Evolutionary conservation across 2,113 vertebrate species (phyloP).

Genomic region (Pachyramphus minor): DNA sequence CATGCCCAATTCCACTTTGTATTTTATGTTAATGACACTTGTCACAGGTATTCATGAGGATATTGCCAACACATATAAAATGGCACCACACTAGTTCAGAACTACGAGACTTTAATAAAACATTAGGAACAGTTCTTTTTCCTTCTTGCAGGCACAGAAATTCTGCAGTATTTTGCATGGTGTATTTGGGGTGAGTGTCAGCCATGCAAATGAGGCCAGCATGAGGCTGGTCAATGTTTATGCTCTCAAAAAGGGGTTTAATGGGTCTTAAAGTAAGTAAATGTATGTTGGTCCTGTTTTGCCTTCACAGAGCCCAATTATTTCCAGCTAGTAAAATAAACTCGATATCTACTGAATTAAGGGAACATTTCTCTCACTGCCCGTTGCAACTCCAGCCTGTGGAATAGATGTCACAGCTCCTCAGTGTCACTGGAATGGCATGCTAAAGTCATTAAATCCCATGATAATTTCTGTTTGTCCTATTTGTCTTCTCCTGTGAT

Average conservation of each 20-base stretch:
- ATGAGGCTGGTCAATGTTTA: not conserved
- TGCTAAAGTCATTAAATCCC: not conserved
- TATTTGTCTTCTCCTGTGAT: not conserved
- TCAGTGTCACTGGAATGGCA: not conserved
- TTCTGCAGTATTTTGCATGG: slow-evolving; percentile 24
- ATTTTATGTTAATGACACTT: slow-evolving; percentile 28
- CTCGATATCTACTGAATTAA: not conserved
- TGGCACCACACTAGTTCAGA: slow-evolving; percentile 10
- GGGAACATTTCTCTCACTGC: not conserved
- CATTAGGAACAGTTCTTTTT: slow-evolving; percentile 15
- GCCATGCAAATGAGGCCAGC: not conserved
- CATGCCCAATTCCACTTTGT: slow-evolving; percentile 58
- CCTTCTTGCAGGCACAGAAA: not conserved
- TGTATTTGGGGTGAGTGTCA: slow-evolving; percentile 7
- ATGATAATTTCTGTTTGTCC: not conserved
- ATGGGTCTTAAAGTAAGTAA: not conserved
- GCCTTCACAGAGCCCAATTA: not conserved
- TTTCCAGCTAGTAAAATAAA: not conserved
- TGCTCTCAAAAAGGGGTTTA: not conserved
- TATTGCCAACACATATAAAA: slow-evolving; percentile 13
- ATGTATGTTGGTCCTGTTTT: not conserved
- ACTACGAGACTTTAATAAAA: slow-evolving; percentile 54
- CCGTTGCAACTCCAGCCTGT: not conserved
- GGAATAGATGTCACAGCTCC: not conserved
- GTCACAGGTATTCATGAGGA: slow-evolving; percentile 49